A percentile compares a stretch with the other conserved stretches of the same genome.
phyloP scores from a whole-genome alignment of 2,113 vertebrate genomes.

The Tautogolabrus adspersus region DNA sequence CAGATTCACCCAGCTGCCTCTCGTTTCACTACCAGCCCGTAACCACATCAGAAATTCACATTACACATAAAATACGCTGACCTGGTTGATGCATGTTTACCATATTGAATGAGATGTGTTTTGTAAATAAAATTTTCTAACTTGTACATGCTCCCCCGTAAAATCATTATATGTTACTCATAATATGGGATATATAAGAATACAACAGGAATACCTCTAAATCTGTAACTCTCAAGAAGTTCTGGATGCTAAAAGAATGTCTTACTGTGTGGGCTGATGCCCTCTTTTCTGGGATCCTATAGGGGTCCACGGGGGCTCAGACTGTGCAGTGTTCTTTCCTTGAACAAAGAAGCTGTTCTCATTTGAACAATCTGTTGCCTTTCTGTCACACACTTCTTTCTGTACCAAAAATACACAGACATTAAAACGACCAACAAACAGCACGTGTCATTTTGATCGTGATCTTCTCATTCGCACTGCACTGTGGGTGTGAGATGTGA shows the following conservation, averaged over 20 bases:
- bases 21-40: conserved; percentile 14
- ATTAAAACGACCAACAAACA: conserved; percentile 25
- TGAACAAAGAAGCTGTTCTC: conserved; percentile 39
- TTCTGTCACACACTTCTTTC: conserved; percentile 20
- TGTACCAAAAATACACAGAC: conserved; percentile 11
- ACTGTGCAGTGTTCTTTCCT: not conserved
- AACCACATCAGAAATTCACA: conserved; percentile 42
- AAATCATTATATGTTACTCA: not conserved
- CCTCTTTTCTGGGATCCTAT: conserved; percentile 17
- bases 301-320: not conserved
- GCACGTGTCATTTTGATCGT: not conserved
- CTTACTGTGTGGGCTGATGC: not conserved
- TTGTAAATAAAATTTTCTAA: not conserved
- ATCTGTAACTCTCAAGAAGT: not conserved
- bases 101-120: conserved; percentile 11
- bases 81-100: not conserved
- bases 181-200: not conserved
- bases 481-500: not conserved
- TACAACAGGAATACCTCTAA: not conserved
- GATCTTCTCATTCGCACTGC: not conserved
- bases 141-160: not conserved
- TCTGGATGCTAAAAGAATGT: not conserved
- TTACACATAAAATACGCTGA: conserved; percentile 10
- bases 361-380: conserved; percentile 20
- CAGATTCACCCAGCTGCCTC: conserved; percentile 58